Conservation (phyloP, 2,888 invertebrate species). For the Ophion costatus region DNA sequence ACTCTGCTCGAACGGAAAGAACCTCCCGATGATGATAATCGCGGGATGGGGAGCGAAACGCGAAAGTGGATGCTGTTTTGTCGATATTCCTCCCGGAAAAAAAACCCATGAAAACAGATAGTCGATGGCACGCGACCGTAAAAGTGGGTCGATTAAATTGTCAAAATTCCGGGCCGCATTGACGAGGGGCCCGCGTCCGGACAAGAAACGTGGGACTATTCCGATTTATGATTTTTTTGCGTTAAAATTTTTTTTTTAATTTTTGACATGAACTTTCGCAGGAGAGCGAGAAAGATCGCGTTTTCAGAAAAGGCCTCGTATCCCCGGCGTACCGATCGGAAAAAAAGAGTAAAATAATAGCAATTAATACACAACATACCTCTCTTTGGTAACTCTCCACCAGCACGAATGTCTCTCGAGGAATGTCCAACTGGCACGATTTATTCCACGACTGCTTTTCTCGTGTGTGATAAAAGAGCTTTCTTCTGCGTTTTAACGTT, state of each 20-base stretch:
- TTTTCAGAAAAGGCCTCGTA: constrained; percentile 31
- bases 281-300: constrained; percentile 26
- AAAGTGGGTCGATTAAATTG: constrained; percentile 66
- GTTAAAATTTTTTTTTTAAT: not conserved
- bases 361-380: constrained; percentile 73
- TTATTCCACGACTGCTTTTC: constrained; percentile 39
- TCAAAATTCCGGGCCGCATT: constrained; percentile 19
- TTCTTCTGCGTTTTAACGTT: constrained; percentile 56
- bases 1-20: constrained; percentile 44
- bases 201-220: constrained; percentile 25
- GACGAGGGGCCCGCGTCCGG: constrained; percentile 21
- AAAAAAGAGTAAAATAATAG: constrained; percentile 59
- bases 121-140: constrained; percentile 70
- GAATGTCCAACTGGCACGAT: constrained; percentile 56
- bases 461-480: constrained; percentile 59
- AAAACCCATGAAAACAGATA: constrained; percentile 70
- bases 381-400: constrained; percentile 73
- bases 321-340: constrained; percentile 47
- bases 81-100: constrained; percentile 77
- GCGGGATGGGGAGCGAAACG: constrained; percentile 69
- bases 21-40: constrained; percentile 54
- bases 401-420: constrained; percentile 63
- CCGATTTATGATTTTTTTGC: not conserved
- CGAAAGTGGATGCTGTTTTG: constrained; percentile 80
- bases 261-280: constrained; percentile 6